phyloP scores from a whole-genome alignment of 2,113 vertebrate species.

The Stigmatopora nigra region DNA sequence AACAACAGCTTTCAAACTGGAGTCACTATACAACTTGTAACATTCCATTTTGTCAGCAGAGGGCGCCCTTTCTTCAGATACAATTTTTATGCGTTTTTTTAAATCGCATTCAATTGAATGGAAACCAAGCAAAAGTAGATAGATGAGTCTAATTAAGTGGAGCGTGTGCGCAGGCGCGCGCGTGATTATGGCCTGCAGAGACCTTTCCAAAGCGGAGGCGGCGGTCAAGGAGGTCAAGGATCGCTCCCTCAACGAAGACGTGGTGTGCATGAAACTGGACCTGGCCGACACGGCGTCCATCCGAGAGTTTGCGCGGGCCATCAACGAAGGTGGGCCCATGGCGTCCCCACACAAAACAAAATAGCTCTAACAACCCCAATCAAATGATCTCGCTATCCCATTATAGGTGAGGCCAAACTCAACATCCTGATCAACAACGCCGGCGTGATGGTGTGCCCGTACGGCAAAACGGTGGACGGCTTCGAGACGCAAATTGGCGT shows the following conservation, averaged over 20 bases:
- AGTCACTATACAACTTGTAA: too few relatives aligned
- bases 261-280: slow-evolving; percentile 66
- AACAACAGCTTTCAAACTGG: neutral
- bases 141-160: too few relatives aligned
- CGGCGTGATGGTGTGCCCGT: slow-evolving; percentile 74
- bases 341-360: too few relatives aligned
- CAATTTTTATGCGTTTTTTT: too few relatives aligned
- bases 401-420: slow-evolving; percentile 62
- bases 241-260: slow-evolving; percentile 55
- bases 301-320: slow-evolving; percentile 64
- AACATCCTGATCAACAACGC: slow-evolving; percentile 77
- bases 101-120: too few relatives aligned
- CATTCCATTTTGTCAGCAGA: neutral
- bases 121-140: too few relatives aligned
- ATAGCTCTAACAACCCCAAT: too few relatives aligned
- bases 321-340: slow-evolving; percentile 60
- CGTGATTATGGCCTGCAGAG: slow-evolving; percentile 70
- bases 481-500: slow-evolving; percentile 78
- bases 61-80: neutral
- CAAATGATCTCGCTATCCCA: neutral
- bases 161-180: slow-evolving; percentile 52
- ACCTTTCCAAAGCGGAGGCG: slow-evolving; percentile 55
- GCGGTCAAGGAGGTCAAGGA: slow-evolving; percentile 60
- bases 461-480: slow-evolving; percentile 69
- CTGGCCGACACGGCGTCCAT: slow-evolving; percentile 69